phyloP scores from a whole-genome alignment of 2,888 invertebrate genomes.

The Mythimna impura region DNA sequence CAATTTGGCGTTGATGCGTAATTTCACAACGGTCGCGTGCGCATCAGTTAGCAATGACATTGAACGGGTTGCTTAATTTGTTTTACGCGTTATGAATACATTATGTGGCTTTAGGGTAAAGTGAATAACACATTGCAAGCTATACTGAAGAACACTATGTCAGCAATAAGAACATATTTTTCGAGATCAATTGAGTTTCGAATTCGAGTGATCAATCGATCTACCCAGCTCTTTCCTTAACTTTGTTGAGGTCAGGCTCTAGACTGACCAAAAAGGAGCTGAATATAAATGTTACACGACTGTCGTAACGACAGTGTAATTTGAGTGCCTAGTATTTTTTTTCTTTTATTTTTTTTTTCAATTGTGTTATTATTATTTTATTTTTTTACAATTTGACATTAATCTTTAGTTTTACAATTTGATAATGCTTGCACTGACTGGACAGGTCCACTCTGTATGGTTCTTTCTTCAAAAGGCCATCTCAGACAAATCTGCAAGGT shows the following conservation, averaged over 20 bases:
- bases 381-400: no score
- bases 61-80: constrained; percentile 72
- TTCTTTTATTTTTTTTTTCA: no score
- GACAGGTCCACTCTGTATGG: no score
- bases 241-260: neutral
- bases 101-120: constrained; percentile 43
- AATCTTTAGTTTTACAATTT: no score
- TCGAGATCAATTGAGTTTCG: neutral
- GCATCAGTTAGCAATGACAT: constrained; percentile 73
- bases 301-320: no score
- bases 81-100: constrained; percentile 69
- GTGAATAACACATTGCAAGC: constrained; percentile 3
- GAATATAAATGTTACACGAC: no score
- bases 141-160: neutral
- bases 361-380: no score
- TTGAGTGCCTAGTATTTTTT: no score
- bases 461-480: no score
- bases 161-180: neutral
- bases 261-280: neutral
- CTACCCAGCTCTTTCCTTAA: neutral
- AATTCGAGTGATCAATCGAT: neutral
- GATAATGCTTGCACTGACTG: no score
- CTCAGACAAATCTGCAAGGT: no score
- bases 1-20: constrained; percentile 37
- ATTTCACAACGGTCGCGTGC: constrained; percentile 58